These are phyloP conservation scores for Himalopsyche phryganea DNA, from an alignment of 1,140 invertebrate species.

Conservation along the genomic window DNA sequence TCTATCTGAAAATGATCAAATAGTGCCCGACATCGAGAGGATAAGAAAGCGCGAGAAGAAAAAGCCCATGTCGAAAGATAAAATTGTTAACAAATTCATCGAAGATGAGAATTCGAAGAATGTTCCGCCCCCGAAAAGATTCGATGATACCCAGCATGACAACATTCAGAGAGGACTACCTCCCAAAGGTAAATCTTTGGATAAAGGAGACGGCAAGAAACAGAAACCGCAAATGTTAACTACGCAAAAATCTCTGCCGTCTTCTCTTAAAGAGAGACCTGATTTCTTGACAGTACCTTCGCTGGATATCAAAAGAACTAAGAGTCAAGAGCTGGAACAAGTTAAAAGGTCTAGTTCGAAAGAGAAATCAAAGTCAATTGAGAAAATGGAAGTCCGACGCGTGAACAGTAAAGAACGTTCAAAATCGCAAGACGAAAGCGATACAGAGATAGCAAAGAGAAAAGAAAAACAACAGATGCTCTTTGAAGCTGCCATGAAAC, in stretches of 20 bases:
- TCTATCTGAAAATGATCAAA: conserved; percentile 56
- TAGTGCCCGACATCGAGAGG: conserved; percentile 57
- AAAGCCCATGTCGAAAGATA: conserved; percentile 47
- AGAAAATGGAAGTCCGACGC: conserved; percentile 59
- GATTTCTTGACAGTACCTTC: conserved; percentile 54
- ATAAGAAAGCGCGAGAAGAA: conserved; percentile 52
- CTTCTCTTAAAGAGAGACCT: conserved; percentile 49
- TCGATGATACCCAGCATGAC: conserved; percentile 17
- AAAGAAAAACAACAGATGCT: conserved; percentile 68
- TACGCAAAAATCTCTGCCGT: conserved; percentile 53
- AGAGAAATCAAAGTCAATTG: conserved; percentile 63
- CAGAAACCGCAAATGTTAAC: conserved; percentile 41
- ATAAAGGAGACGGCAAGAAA: conserved; percentile 48
- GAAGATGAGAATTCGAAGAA: conserved; percentile 39
- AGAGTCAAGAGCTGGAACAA: conserved; percentile 60
- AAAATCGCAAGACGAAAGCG: conserved; percentile 65
- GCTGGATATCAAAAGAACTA: conserved; percentile 57
- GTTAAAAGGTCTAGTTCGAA: conserved; percentile 53
- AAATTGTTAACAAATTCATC: conserved; percentile 44
- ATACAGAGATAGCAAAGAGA: conserved; percentile 63
- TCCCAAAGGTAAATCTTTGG: conserved; percentile 46
- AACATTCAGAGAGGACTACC: conserved; percentile 25
- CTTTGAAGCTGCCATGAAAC: conserved; percentile 66
- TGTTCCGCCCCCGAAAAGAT: conserved; percentile 27
- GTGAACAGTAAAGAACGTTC: conserved; percentile 62